Percentiles rank a stretch among this genome's conserved stretches.
These are phyloP conservation scores for Azorinus chamasolen DNA, from an alignment of 2,888 invertebrate genomes.

Conservation along the genomic window DNA sequence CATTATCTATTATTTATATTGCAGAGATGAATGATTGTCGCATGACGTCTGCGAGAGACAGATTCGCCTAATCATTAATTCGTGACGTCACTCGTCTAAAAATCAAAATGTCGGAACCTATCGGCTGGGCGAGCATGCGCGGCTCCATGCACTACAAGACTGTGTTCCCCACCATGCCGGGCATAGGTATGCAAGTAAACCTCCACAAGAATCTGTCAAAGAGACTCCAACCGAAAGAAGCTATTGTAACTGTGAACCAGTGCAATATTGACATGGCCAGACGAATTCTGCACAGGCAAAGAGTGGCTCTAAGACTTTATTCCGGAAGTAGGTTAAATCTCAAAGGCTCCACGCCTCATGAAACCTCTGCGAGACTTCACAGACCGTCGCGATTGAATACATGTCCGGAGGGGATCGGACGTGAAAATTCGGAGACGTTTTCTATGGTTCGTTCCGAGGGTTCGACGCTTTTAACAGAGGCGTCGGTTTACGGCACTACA, in stretches of 20 bases:
- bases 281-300: slow-evolving; percentile 64
- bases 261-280: slow-evolving; percentile 66
- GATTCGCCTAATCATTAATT: too few species aligned
- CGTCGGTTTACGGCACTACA: slow-evolving; percentile 44
- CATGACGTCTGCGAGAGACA: too few species aligned
- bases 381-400: slow-evolving; percentile 53
- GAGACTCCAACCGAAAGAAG: slow-evolving; percentile 65
- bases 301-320: slow-evolving; percentile 53
- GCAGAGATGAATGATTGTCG: too few species aligned
- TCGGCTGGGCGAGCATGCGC: slow-evolving; percentile 69
- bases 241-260: slow-evolving; percentile 42
- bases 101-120: slow-evolving; percentile 59
- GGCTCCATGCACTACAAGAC: slow-evolving; percentile 67
- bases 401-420: slow-evolving; percentile 50
- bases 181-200: slow-evolving; percentile 65
- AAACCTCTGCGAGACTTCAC: slow-evolving; percentile 58
- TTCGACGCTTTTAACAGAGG: slow-evolving; percentile 57
- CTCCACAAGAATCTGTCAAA: slow-evolving; percentile 65
- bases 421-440: slow-evolving; percentile 45
- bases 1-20: too few species aligned
- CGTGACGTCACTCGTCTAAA: too few species aligned
- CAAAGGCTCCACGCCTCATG: slow-evolving; percentile 56
- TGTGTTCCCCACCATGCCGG: slow-evolving; percentile 60
- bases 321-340: slow-evolving; percentile 61
- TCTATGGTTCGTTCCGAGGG: slow-evolving; percentile 54